Evolutionary conservation across 2,888 invertebrate species (phyloP).

Genomic region (Drosophila kambysellisi): DNA sequence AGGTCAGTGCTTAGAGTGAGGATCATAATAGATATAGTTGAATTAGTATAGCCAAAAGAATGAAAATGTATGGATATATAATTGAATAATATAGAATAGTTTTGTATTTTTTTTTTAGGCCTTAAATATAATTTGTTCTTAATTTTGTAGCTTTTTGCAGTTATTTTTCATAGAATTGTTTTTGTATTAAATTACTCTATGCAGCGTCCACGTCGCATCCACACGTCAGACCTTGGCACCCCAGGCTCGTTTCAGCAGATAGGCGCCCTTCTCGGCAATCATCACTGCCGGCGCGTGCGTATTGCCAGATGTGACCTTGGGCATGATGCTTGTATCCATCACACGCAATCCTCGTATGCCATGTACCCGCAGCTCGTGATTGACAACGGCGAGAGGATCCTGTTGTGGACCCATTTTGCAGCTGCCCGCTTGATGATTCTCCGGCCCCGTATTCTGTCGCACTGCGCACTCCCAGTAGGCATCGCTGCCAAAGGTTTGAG

Average conservation of each 20-base stretch:
- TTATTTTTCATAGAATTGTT: constrained; percentile 50
- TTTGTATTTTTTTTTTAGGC: constrained; percentile 18
- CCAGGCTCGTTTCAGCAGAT: constrained; percentile 84
- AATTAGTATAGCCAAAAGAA: constrained; percentile 36
- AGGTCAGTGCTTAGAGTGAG: constrained; percentile 71
- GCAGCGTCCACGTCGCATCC: constrained; percentile 84
- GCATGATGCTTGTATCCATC: constrained; percentile 93
- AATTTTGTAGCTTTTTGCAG: constrained; percentile 40
- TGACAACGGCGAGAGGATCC: constrained; percentile 91
- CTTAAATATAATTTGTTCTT: constrained; percentile 67
- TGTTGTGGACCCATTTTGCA: constrained; percentile 92
- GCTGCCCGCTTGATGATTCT: constrained; percentile 93
- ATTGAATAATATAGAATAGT: constrained; percentile 35
- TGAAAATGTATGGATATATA: constrained; percentile 14
- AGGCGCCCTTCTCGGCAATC: constrained; percentile 90
- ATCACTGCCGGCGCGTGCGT: constrained; percentile 92
- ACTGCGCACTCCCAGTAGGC: constrained; percentile 92
- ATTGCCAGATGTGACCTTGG: constrained; percentile 90
- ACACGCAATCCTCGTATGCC: constrained; percentile 90
- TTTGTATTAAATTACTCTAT: constrained; percentile 83
- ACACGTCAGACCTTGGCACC: constrained; percentile 84
- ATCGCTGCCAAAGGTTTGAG: constrained; percentile 89
- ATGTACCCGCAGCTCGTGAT: constrained; percentile 88
- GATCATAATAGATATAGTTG: constrained; percentile 37
- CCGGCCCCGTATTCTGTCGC: constrained; percentile 90